Conservation (phyloP, 1,140 invertebrate genomes). For the Papilio aristodemus region DNA sequence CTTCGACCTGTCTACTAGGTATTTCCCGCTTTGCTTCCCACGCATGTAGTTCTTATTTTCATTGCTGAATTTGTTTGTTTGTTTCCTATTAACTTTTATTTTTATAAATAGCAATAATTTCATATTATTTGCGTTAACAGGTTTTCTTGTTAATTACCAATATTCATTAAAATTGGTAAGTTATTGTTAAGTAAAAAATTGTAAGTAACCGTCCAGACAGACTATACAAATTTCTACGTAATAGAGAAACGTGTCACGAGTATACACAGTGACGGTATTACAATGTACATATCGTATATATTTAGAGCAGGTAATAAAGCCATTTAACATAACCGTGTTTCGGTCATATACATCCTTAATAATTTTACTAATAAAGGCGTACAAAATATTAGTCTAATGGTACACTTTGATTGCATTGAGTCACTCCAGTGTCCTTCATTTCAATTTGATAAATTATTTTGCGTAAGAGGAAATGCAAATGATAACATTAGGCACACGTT, state of each 20-base stretch:
- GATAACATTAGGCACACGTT: not conserved
- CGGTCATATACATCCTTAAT: not conserved
- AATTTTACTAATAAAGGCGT: conserved; percentile 19
- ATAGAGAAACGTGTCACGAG: conserved; percentile 8
- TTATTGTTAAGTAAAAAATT: too few relatives aligned
- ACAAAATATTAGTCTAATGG: conserved; percentile 6
- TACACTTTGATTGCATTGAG: not conserved
- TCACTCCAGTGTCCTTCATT: not conserved
- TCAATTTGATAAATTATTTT: not conserved
- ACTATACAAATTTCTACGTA: too few relatives aligned
- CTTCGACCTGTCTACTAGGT: too few relatives aligned
- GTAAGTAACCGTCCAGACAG: too few relatives aligned
- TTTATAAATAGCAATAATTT: too few relatives aligned
- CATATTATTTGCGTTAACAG: too few relatives aligned
- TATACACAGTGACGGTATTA: not conserved
- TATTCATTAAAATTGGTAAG: too few relatives aligned
- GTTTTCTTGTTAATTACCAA: too few relatives aligned
- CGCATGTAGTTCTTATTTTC: too few relatives aligned
- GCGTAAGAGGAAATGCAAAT: not conserved
- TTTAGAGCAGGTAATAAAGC: not conserved
- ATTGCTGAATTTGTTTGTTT: too few relatives aligned
- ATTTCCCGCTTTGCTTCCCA: too few relatives aligned
- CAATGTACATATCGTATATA: not conserved
- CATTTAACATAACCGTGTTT: not conserved
- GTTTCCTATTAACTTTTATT: too few relatives aligned